Percentiles rank a stretch among this genome's conserved stretches.
Conservation (phyloP, 2,797 vertebrate species). For the Parotocinclus haroldoi region DNA sequence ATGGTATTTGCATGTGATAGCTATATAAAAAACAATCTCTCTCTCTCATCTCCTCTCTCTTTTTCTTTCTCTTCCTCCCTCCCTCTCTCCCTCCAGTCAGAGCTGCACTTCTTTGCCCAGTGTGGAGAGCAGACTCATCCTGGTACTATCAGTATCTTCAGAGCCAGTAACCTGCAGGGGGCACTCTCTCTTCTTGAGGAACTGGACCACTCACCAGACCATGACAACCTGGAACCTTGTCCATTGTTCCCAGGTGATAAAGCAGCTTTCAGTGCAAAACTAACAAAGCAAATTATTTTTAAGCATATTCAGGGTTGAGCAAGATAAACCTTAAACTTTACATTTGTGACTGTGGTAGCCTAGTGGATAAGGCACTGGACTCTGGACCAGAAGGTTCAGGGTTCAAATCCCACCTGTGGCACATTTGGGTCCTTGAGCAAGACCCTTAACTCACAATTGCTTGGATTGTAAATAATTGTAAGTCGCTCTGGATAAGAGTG, state of each 20-base stretch:
- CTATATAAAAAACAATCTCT: neutral
- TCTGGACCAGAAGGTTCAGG: too few species aligned
- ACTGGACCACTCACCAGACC: conserved; percentile 34
- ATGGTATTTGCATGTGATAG: too few species aligned
- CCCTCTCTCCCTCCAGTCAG: conserved; percentile 64
- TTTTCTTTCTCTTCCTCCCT: neutral
- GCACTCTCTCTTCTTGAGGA: conserved; percentile 80
- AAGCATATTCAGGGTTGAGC: too few species aligned
- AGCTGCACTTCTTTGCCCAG: conserved; percentile 79
- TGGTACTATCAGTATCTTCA: conserved; percentile 75
- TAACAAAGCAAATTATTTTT: neutral
- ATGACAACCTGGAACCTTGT: neutral
- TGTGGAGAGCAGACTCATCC: conserved; percentile 63
- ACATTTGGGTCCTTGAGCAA: too few species aligned
- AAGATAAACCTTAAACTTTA: too few species aligned
- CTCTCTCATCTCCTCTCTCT: neutral
- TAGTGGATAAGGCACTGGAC: too few species aligned
- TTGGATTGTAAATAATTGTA: too few species aligned
- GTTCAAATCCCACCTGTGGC: too few species aligned
- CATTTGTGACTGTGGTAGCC: too few species aligned
- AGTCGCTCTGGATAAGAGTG: too few species aligned
- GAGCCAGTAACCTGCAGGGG: conserved; percentile 78
- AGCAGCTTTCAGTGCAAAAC: neutral
- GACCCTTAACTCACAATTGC: too few species aligned
- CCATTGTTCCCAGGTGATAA: conserved; percentile 40